Percentiles rank a stretch among this genome's conserved stretches.
Conservation (phyloP, 2,797 vertebrate genomes). For the Amazona ochrocephala region DNA sequence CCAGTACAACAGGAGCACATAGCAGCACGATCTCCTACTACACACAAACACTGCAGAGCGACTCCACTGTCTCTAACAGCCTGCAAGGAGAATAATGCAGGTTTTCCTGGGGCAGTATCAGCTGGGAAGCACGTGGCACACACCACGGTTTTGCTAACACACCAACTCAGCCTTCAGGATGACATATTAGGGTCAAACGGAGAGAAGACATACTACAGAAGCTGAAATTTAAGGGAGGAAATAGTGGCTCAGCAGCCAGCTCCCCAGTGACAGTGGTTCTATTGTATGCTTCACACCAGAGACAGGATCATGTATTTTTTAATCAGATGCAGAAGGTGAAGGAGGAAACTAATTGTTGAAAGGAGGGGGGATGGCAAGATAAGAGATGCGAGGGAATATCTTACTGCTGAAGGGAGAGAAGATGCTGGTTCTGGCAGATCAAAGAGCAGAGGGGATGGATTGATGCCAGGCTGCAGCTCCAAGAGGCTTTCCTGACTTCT, state of each 20-base stretch:
- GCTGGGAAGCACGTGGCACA: neutral
- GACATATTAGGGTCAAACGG: neutral
- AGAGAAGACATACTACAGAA: neutral
- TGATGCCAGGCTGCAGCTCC: neutral
- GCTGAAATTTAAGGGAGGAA: neutral
- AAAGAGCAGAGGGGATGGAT: neutral
- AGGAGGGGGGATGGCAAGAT: neutral
- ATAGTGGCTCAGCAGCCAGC: neutral
- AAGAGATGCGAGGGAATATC: conserved; percentile 13
- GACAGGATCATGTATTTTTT: conserved; percentile 6
- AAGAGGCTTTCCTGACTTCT: neutral
- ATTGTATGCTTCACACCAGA: neutral
- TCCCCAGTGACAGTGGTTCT: neutral
- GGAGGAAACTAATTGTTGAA: neutral
- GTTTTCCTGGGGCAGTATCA: neutral
- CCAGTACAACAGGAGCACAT: rapidly evolving
- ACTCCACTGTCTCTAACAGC: neutral
- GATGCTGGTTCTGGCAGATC: neutral
- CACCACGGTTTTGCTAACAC: neutral
- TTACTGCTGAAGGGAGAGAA: neutral
- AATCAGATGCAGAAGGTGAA: neutral
- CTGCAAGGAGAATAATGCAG: neutral
- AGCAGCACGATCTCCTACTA: rapidly evolving
- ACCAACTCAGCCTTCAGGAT: neutral
- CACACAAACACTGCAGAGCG: neutral